phyloP scores from a whole-genome alignment of 2,113 vertebrate species.

The Carettochelys insculpta region DNA sequence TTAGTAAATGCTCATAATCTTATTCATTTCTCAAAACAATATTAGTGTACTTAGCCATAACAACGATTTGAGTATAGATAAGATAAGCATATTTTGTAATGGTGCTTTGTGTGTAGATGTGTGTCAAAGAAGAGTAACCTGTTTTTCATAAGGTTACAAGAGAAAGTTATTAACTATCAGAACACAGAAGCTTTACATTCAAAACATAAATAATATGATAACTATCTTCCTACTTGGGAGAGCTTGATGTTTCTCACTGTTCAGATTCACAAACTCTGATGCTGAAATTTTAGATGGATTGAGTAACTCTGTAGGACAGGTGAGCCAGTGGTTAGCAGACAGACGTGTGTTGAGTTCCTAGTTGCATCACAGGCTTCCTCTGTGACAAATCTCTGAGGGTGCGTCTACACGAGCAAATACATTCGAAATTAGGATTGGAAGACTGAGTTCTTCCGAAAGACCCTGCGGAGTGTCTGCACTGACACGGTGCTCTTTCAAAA shows the following conservation, averaged over 20 bases:
- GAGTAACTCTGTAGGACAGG: neutral
- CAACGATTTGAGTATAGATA: neutral
- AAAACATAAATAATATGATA: neutral
- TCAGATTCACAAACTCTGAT: neutral
- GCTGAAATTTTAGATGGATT: neutral
- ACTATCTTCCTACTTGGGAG: neutral
- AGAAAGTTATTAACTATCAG: neutral
- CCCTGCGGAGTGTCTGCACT: too few species aligned
- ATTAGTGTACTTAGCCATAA: conserved; percentile 22
- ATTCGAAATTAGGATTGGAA: too few species aligned
- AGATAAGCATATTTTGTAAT: conserved; percentile 7
- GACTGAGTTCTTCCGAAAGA: too few species aligned
- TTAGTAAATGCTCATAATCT: conserved; percentile 27
- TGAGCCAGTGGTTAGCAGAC: neutral
- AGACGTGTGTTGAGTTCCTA: neutral
- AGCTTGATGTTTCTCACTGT: neutral
- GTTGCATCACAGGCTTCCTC: neutral
- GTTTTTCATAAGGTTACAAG: neutral
- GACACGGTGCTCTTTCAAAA: too few species aligned
- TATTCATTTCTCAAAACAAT: conserved; percentile 39
- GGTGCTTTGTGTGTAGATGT: neutral
- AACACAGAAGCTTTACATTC: neutral
- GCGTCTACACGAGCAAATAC: too few species aligned
- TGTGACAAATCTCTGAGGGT: neutral
- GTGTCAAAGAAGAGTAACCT: neutral